Conservation (phyloP, 2,113 vertebrate species). For the Protobothrops mucrosquamatus region DNA sequence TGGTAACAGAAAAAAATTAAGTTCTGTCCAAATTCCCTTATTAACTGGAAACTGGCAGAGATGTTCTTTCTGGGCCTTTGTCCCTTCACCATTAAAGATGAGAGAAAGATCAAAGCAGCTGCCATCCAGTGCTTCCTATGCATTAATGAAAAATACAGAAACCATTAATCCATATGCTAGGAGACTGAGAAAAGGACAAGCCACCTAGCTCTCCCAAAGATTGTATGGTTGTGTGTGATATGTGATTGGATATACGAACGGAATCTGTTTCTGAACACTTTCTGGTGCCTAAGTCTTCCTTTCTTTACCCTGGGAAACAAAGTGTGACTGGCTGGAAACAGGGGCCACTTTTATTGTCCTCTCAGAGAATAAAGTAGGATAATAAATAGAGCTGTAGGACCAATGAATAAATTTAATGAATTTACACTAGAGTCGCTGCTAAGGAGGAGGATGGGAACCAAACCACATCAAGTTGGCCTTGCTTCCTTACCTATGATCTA, state of each 20-base stretch:
- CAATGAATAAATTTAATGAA: neutral
- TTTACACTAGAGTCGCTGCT: neutral
- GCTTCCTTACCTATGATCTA: neutral
- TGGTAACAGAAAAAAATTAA: neutral
- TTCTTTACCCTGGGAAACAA: neutral
- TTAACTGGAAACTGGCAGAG: neutral
- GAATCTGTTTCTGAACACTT: neutral
- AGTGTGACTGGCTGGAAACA: neutral
- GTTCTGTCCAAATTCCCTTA: neutral
- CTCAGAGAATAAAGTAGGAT: neutral
- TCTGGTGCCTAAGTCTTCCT: neutral
- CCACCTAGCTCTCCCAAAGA: neutral
- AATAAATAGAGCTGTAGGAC: neutral
- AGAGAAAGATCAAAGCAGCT: neutral
- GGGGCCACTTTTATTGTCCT: neutral
- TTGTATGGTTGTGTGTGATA: neutral
- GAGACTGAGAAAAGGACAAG: neutral
- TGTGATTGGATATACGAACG: neutral
- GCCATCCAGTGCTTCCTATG: neutral
- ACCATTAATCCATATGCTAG: neutral
- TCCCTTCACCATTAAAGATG: neutral
- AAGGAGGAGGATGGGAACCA: neutral
- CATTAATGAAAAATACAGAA: neutral
- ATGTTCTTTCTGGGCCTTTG: neutral
- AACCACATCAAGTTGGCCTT: neutral